phyloP scores from a whole-genome alignment of 2,113 vertebrate genomes.

The Campylorhamphus procurvoides region DNA sequence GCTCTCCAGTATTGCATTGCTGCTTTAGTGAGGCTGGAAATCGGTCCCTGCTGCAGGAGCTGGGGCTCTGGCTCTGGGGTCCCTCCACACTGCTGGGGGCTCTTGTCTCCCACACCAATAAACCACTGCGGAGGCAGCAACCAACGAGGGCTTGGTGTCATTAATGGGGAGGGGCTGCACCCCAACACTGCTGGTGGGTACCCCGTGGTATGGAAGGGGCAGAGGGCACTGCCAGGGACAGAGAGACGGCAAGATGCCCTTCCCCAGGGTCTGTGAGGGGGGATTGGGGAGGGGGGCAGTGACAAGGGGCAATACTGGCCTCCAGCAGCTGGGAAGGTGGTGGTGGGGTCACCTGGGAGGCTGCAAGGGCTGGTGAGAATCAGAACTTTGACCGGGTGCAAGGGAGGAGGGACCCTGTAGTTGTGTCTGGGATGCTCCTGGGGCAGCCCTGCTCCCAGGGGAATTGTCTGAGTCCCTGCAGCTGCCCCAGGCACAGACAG shows the following conservation, averaged over 20 bases:
- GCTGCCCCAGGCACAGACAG: fast-evolving
- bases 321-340: not conserved
- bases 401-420: fast-evolving
- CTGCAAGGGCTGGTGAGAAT: fast-evolving
- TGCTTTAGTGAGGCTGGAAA: conserved; percentile 80
- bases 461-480: fast-evolving
- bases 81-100: not conserved
- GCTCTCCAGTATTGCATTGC: conserved; percentile 84
- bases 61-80: not conserved
- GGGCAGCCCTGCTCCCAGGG: fast-evolving
- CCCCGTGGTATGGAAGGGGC: fast-evolving
- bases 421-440: not conserved
- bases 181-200: fast-evolving
- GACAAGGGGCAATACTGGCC: not conserved
- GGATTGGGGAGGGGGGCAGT: too few species aligned
- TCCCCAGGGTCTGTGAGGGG: not conserved
- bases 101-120: conserved; percentile 10
- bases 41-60: not conserved
- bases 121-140: conserved; percentile 57
- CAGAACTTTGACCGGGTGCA: fast-evolving
- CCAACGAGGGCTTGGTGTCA: not conserved
- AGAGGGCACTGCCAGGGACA: fast-evolving
- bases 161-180: not conserved
- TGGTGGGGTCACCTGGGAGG: fast-evolving
- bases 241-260: fast-evolving